Evolutionary conservation across 2,797 vertebrate species (phyloP), one percentile per base, ranked within the genome.

Genomic region (Alca torda): DNA sequence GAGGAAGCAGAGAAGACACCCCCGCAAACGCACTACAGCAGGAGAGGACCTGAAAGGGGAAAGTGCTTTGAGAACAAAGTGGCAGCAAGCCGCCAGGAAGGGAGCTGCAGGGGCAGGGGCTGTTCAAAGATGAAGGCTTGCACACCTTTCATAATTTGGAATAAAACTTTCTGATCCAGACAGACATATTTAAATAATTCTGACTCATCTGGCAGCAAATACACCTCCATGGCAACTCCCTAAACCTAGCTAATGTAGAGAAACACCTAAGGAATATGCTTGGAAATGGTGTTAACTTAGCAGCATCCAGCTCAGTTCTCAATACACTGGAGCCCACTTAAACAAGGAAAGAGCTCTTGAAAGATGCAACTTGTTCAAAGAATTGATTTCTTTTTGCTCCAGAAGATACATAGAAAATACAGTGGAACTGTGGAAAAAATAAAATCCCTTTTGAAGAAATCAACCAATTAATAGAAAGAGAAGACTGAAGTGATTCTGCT

Each of bases 101-200:
- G 51, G 60, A 95, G 57, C 5, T 89, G 45, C 57, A 92, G 56
- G 21, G 43, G 50, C 41, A 89, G 54, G n/a, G 70, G 13, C 54
- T 86, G 63, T 57, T 87, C 78, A 60, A 30, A 90, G 61, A 85
- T 83, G 87, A 95, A 91, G 53, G 75, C 43, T 92, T 89, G 43
- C n/a, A 68, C 24, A 26, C 19, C 14, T 95, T 93, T 81, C 73
- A 67, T 69, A 87, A 80, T 67, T 90, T 37, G 57, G 72, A 93
- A 92, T 77, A 81, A 94, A 96, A 69, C 69, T 73, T 83, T 93
- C 81, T 89, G 78, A 93, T 94, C 81, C 89, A 94, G 86, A 89
- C 50, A 90, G 82, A 90, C 15, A 30, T 72, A 67, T 80, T 93
- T 89, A 85, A 96, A 92, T 93, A 95, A 97, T 92, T 95, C 91